Percentiles rank a stretch among this genome's conserved stretches.
Evolutionary conservation across 2,113 vertebrate species (phyloP).

Genomic region (Rhagologus leucostigma): DNA sequence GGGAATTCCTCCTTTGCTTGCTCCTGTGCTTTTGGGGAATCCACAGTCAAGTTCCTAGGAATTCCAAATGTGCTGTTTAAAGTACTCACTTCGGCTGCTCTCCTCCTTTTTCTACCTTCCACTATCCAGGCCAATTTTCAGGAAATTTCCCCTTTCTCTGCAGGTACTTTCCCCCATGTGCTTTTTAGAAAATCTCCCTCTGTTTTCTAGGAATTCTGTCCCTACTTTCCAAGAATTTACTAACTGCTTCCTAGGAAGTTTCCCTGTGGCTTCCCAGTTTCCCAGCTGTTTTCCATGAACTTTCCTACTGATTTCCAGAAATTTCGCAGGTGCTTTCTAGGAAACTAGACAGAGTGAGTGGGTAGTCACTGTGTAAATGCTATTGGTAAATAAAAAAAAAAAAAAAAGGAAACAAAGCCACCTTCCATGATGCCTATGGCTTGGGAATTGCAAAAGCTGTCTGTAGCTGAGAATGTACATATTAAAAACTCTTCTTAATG

Average conservation of each 20-base stretch:
- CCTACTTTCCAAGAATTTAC: neutral
- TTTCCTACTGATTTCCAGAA: neutral
- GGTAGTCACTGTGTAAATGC: neutral
- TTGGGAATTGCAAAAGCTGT: neutral
- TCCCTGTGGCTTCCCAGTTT: neutral
- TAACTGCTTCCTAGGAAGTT: neutral
- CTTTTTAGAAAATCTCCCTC: neutral
- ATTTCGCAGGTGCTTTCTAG: neutral
- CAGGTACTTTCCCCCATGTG: neutral
- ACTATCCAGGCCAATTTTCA: neutral
- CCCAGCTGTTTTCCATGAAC: neutral
- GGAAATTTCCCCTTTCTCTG: neutral
- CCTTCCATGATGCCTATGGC: neutral
- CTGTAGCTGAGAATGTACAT: neutral
- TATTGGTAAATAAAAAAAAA: neutral
- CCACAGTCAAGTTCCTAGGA: neutral
- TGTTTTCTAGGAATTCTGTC: neutral
- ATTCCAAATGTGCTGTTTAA: neutral
- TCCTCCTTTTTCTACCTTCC: neutral
- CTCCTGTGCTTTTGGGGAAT: neutral
- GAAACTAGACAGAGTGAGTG: neutral
- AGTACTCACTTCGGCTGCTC: neutral
- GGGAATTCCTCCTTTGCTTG: neutral
- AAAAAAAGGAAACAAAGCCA: neutral
- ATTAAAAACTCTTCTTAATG: neutral